Base-by-base conservation (phyloP, 35 echinoderm and acorn worm genomes). In the Acanthaster planci region DNA sequence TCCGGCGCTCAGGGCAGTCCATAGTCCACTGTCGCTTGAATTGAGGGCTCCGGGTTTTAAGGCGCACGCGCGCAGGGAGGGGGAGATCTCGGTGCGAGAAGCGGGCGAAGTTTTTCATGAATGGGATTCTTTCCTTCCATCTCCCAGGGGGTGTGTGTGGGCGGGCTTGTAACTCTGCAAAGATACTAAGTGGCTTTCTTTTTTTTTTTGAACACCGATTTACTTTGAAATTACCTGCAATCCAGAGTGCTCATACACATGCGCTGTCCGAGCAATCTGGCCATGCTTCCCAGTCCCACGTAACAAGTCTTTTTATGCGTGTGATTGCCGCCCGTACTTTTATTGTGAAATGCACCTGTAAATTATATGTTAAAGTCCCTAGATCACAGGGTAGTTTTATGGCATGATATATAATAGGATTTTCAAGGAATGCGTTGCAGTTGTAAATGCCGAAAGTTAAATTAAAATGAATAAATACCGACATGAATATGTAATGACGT, bases 131-230 rank as follows among this genome's bases (percentile, higher is more conserved):
- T n/a, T 72, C 64, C 1, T 47, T 10, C 64, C 1, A 0, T 29
- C 26, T 72, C 64, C 30, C 64, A 19, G 22, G 64, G 64, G 60
- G 64, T 47, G 64, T 72, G 64, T 72, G 64, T 72, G 34, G 64
- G 64, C 64, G 64, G 64, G 0, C 10, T 21, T 47, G 42, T 47
- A 47, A 47, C 42, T 72, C 64, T 14, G 10, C 7, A 72, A 19
- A 72, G 29, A 72, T 72, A 72, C 30, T 72, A 26, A 72, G 30
- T 34, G 34, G 34, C 26, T 30, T 29, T 34, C 64, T 72, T 29
- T 29, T 14, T 12, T n/a, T 21, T 29, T 35, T 31, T 26, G 34
- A 72, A 72, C 8, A 30, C 57, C 27, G 19, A 10, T 72, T 34
- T 34, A 72, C 23, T 72, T 72, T 72, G 19, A 7, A 72, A 72